These are phyloP conservation scores for Centropus unirufus DNA, from an alignment of 2,113 vertebrate species.

Conservation along the genomic window DNA sequence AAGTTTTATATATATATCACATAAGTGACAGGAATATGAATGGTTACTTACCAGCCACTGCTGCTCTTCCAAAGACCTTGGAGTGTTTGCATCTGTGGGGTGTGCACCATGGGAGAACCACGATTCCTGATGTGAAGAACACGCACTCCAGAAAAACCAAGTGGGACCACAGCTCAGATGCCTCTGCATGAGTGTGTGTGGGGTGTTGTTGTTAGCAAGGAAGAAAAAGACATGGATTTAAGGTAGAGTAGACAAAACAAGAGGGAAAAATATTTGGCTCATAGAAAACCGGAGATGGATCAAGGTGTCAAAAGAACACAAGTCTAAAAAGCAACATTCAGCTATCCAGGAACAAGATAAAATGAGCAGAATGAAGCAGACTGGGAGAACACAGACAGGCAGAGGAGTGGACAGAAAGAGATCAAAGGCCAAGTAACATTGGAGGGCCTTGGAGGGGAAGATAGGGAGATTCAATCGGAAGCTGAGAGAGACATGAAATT, in stretches of 20 bases:
- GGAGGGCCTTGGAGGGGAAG: neutral
- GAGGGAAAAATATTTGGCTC: neutral
- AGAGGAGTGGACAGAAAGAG: neutral
- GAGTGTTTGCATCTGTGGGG: neutral
- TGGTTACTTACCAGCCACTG: neutral
- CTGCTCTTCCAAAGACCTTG: neutral
- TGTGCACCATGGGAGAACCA: neutral
- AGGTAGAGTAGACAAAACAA: neutral
- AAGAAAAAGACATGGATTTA: neutral
- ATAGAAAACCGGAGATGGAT: neutral
- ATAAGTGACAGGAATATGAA: neutral
- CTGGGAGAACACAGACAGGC: neutral
- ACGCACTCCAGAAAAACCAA: neutral
- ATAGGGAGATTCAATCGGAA: neutral
- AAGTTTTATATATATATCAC: neutral
- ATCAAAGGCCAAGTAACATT: slow-evolving; percentile 5
- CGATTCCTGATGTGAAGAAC: neutral
- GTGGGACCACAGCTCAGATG: neutral
- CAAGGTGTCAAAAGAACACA: neutral
- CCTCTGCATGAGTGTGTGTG: rapidly evolving
- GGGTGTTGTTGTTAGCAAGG: neutral
- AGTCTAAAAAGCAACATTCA: neutral
- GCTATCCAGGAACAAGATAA: neutral
- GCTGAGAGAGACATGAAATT: neutral
- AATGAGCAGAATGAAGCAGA: neutral